phyloP scores from a whole-genome alignment of 2,797 vertebrate species.

The Neostethus bicornis region DNA sequence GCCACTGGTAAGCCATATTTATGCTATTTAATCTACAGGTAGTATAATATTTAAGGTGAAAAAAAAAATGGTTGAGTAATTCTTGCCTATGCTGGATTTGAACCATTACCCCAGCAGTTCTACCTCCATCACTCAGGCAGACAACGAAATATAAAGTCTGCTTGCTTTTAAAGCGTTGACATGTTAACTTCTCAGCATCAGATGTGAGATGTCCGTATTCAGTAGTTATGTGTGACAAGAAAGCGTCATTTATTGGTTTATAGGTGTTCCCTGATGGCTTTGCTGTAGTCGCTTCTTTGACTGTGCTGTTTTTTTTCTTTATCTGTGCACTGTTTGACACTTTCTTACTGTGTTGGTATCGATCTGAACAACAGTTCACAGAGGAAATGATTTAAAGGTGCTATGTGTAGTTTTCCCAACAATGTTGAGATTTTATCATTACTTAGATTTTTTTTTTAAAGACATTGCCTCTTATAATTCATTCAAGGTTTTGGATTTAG shows the following conservation, averaged over 20 bases:
- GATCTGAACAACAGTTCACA: conserved; percentile 38
- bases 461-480: conserved; percentile 19
- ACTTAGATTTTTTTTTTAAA: conserved; percentile 28
- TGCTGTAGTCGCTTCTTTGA: conserved; percentile 65
- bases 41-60: conserved; percentile 28
- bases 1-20: conserved; percentile 59
- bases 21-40: conserved; percentile 27
- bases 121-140: conserved; percentile 77
- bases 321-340: conserved; percentile 46
- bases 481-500: conserved; percentile 13
- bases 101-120: conserved; percentile 55
- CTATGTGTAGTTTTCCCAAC: conserved; percentile 68
- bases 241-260: conserved; percentile 35
- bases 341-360: conserved; percentile 51
- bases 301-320: conserved; percentile 40
- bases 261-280: conserved; percentile 49
- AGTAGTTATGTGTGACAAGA: conserved; percentile 40
- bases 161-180: conserved; percentile 38
- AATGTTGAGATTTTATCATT: conserved; percentile 38
- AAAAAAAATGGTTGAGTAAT: conserved; percentile 31
- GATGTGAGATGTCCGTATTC: conserved; percentile 35
- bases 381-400: conserved; percentile 65
- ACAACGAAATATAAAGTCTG: conserved; percentile 23
- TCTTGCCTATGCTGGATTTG: conserved; percentile 55
- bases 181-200: conserved; percentile 52